Percentiles rank a stretch among this genome's conserved stretches.
Evolutionary conservation across 2,113 vertebrate genomes (phyloP).

Genomic region (Prionailurus viverrinus): DNA sequence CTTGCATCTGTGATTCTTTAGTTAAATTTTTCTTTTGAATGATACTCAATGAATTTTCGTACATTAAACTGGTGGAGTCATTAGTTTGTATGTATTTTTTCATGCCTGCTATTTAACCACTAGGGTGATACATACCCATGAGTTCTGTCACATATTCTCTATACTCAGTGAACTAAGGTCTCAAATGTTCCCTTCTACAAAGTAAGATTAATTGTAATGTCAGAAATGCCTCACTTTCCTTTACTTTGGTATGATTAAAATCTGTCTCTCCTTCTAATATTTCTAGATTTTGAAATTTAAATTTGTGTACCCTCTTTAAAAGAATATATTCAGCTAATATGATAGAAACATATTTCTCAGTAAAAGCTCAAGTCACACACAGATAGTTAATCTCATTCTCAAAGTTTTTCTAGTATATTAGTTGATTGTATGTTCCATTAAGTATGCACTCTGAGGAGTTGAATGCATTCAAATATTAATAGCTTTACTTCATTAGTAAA

Average conservation of each 20-base stretch:
- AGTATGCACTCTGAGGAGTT: constrained; percentile 62
- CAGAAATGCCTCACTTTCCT: neutral
- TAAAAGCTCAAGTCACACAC: constrained; percentile 54
- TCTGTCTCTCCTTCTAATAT: neutral
- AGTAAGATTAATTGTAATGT: constrained; percentile 53
- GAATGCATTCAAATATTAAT: constrained; percentile 66
- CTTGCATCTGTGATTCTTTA: constrained; percentile 45
- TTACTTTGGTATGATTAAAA: constrained; percentile 54
- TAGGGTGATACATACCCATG: constrained; percentile 49
- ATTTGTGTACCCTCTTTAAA: neutral
- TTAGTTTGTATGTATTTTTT: constrained; percentile 62
- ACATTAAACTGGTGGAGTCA: constrained; percentile 31
- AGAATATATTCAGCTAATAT: neutral
- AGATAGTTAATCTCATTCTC: constrained; percentile 42
- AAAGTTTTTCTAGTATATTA: constrained; percentile 73
- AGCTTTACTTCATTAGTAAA: constrained; percentile 76
- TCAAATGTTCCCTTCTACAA: constrained; percentile 43
- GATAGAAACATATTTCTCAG: neutral
- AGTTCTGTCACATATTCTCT: constrained; percentile 60
- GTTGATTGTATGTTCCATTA: constrained; percentile 50
- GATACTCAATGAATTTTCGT: constrained; percentile 58
- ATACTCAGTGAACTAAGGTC: constrained; percentile 47
- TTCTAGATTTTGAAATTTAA: constrained; percentile 19
- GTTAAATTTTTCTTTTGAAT: constrained; percentile 69
- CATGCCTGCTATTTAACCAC: constrained; percentile 58